A percentile compares a stretch with the other conserved stretches of the same genome.
These are phyloP conservation scores for Melanotaenia duboulayi DNA, from an alignment of 2,113 vertebrate species.

Conservation along the genomic window DNA sequence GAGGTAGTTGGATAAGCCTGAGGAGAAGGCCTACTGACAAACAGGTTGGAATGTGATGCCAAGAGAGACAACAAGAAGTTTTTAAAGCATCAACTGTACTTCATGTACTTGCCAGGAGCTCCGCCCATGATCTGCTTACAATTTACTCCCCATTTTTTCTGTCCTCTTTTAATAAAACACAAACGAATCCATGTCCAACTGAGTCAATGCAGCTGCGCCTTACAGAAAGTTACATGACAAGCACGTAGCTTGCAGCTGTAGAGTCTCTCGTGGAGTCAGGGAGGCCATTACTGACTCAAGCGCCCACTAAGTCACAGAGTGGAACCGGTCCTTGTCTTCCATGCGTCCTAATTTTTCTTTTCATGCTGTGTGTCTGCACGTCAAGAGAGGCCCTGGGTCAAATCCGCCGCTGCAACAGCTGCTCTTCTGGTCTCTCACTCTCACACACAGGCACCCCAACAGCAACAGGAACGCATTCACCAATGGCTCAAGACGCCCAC, in stretches of 20 bases:
- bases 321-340: neutral
- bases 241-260: conserved; percentile 31
- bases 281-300: conserved; percentile 29
- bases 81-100: conserved; percentile 1
- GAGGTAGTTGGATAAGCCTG: conserved; percentile 2
- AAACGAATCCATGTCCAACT: conserved; percentile 30
- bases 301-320: conserved; percentile 15
- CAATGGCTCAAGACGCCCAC: conserved; percentile 37
- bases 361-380: conserved; percentile 22
- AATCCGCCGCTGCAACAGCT: conserved; percentile 61
- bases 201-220: conserved; percentile 47
- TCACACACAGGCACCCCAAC: conserved; percentile 5
- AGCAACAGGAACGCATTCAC: conserved; percentile 34
- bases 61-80: conserved; percentile 15
- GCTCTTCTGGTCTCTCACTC: conserved; percentile 3
- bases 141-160: conserved; percentile 13
- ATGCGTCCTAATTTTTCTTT: conserved; percentile 28
- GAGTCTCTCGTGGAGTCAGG: conserved; percentile 2
- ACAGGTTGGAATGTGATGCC: conserved; percentile 8
- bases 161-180: conserved; percentile 27
- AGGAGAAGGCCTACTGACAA: neutral
- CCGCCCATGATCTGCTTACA: conserved; percentile 30
- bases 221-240: neutral
- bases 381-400: conserved; percentile 37
- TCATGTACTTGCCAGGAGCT: conserved; percentile 19